Evolutionary conservation across 2,113 vertebrate genomes (phyloP).

Genomic region (Oryzias woworae): DNA sequence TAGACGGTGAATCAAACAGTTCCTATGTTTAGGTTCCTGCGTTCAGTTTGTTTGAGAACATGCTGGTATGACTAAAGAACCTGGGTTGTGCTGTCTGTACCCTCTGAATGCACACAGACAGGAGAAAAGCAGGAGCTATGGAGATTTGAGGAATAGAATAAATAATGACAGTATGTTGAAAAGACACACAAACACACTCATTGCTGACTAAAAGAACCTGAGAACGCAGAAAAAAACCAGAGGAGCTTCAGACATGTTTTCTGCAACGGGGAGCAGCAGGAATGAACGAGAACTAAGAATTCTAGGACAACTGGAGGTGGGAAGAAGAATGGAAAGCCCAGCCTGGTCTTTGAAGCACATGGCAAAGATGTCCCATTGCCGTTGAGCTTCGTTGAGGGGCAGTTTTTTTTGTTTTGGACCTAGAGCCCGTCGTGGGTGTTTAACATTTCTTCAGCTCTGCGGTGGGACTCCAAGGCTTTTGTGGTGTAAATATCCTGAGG

Average conservation of each 20-base stretch:
- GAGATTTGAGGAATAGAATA: constrained; percentile 6
- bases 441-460: constrained; percentile 90
- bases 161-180: constrained; percentile 15
- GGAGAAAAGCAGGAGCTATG: not conserved
- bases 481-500: constrained; percentile 98
- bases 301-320: constrained; percentile 24
- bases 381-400: constrained; percentile 31
- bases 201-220: constrained; percentile 63
- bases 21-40: constrained; percentile 40
- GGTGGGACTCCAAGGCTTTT: constrained; percentile 97
- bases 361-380: constrained; percentile 50
- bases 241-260: constrained; percentile 17
- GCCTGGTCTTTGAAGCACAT: constrained; percentile 30
- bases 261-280: constrained; percentile 27
- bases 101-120: constrained; percentile 47
- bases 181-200: constrained; percentile 35
- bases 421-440: constrained; percentile 86
- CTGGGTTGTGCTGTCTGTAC: constrained; percentile 25
- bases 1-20: constrained; percentile 47
- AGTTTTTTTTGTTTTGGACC: constrained; percentile 26
- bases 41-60: constrained; percentile 34
- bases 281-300: constrained; percentile 56
- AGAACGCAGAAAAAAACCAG: constrained; percentile 67
- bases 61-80: constrained; percentile 42
- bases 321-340: constrained; percentile 24